A percentile compares a stretch with the other conserved stretches of the same genome.
Conservation (phyloP, 1,140 invertebrate species). For the Plectrocnemia conspersa region DNA sequence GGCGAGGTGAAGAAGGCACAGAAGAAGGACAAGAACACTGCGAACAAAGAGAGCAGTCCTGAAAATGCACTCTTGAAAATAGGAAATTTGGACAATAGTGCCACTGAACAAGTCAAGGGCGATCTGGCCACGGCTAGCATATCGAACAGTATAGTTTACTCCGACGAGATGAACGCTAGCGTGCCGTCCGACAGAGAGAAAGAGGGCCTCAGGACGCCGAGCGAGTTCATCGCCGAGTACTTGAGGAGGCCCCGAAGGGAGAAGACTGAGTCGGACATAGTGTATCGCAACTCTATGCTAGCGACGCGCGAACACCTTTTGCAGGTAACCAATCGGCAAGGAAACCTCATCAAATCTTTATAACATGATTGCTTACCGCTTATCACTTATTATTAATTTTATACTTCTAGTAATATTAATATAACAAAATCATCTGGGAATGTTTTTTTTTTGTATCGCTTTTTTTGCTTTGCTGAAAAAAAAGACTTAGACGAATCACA, state of each 20-base stretch:
- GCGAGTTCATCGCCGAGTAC: constrained; percentile 40
- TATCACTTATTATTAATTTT: too few relatives aligned
- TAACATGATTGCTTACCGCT: too few relatives aligned
- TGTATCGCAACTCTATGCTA: constrained; percentile 66
- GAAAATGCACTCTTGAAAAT: constrained; percentile 46
- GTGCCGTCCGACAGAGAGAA: constrained; percentile 32
- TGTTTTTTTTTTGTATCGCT: too few relatives aligned
- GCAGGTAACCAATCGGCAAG: constrained; percentile 63
- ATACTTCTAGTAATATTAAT: too few relatives aligned
- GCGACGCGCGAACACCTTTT: constrained; percentile 56
- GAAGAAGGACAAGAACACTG: constrained; percentile 35
- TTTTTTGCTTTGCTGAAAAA: too few relatives aligned
- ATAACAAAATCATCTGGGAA: too few relatives aligned
- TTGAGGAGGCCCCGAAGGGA: constrained; percentile 64
- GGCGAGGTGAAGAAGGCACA: constrained; percentile 40
- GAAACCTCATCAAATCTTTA: too few relatives aligned
- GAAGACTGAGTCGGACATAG: constrained; percentile 82
- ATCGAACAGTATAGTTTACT: constrained; percentile 39
- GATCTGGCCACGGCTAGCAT: constrained; percentile 44
- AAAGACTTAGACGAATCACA: too few relatives aligned
- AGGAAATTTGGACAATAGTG: constrained; percentile 43
- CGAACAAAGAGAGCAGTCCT: constrained; percentile 43
- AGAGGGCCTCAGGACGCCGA: constrained; percentile 28
- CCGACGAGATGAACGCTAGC: constrained; percentile 39
- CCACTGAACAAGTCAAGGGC: constrained; percentile 41